These are phyloP conservation scores for Azemiops feae DNA, from an alignment of 2,113 vertebrate species.

Conservation along the genomic window DNA sequence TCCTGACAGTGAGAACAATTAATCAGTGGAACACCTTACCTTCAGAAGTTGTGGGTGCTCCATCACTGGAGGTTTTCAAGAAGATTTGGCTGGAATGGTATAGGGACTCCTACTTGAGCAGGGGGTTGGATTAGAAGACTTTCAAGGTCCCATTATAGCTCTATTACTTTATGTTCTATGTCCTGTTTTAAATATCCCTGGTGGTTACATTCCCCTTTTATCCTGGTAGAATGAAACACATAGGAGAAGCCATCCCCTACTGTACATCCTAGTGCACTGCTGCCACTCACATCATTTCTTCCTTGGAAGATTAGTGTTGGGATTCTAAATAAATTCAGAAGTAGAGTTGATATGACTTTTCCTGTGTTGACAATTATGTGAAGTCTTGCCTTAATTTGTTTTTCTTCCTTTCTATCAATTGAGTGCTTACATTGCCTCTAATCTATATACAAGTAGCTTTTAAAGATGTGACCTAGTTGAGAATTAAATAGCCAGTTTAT, in stretches of 20 bases:
- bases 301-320: not conserved
- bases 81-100: not conserved
- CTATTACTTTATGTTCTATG: not conserved
- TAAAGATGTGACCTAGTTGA: not conserved
- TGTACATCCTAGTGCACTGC: not conserved
- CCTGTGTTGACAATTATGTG: not conserved
- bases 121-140: not conserved
- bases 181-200: not conserved
- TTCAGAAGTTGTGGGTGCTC: not conserved
- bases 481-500: not conserved
- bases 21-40: not conserved
- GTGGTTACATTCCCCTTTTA: not conserved
- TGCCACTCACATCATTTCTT: not conserved
- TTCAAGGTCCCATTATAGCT: not conserved
- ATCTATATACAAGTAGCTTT: not conserved
- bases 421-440: not conserved
- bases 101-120: not conserved
- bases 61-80: not conserved
- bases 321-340: not conserved
- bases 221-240: not conserved
- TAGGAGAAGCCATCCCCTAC: not conserved
- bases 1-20: not conserved
- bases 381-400: not conserved
- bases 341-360: not conserved
- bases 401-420: not conserved